Evolutionary conservation across 1,140 invertebrate species (phyloP), one percentile per base, ranked within the genome.

Genomic region (Psix sp.): DNA sequence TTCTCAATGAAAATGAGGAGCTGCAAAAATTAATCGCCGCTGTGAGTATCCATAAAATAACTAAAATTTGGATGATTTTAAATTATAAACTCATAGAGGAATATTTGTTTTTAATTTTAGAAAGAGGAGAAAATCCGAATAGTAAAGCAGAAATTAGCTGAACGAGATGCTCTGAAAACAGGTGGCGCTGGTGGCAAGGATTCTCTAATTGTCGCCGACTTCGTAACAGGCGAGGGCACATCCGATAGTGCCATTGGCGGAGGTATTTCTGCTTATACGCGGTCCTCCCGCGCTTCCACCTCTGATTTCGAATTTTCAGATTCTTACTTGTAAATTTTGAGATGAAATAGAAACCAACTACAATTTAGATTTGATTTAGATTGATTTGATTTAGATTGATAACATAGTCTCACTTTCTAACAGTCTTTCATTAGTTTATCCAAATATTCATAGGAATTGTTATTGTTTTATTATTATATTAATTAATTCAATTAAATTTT

Each of bases 1-100:
- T 99, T n/a, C 87, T 98, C 7, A 91, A 90, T 40, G 98, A 99
- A 88, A 99, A 99, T 87, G 96, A 98, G 80, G 95, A 98, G 83
- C 89, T 99, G 39, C 96, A 98, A 86, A 94, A 94, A 88, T 91
- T 98, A 40, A 98, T 99, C 80, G 91, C 94, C 75, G 93, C 93
- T 90, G 97, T 97, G 85, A 88, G 82, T 66, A 49, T 13, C 15
- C 13, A 35, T 14, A n/a, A n/a, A n/a, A n/a, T n/a, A n/a, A n/a
- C n/a, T n/a, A n/a, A n/a, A n/a, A 24, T 42, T 48, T 57, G n/a
- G 15, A 24, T 35, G n/a, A n/a, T 60, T 20, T 31, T 49, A 24
- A 35, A 46, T 46, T 29, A 4, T 29, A 15, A n/a, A 24, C 21
- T 24, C 21, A 24, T 24, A 14, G 2, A 31, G 14, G 13, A 24